Base-by-base conservation (phyloP, 2,888 invertebrate genomes). In the Pachydiplax longipennis region DNA sequence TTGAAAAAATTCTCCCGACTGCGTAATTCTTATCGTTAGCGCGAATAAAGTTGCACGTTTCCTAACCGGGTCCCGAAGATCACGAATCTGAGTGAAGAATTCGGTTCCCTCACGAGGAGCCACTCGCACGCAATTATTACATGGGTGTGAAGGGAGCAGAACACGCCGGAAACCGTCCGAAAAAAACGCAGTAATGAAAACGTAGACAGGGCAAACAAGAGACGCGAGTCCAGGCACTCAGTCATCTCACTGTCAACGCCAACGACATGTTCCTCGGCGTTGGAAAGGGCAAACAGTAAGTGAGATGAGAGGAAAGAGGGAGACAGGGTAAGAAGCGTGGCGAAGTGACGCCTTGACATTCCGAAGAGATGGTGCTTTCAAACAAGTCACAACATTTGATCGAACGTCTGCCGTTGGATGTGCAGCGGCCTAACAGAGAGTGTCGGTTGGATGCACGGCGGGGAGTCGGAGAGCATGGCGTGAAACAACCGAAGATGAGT, bases 171-270 rank as follows among this genome's bases (percentile, higher is more conserved):
- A 83, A 83, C 83, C 83, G 83, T 53, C 53, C 83, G 35, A 83
- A 83, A 87, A 53, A 58, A 61, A 53, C 87, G 65, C 53, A 65
- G 58, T 87, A 87, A 61, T 87, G 87, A 87, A 61, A 87, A 65
- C 87, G 58, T 87, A 87, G 87, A 87, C 87, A 61, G 58, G 53
- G 35, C 83, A 83, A 83, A 83, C 58, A 87, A 87, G 61, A 87
- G 37, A 61, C 61, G 22, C 37, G 37, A 37, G 87, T 58, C 87
- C 35, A 37, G 37, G 87, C 87, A 65, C 87, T 87, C 87, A 37
- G 87, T 87, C 87, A 87, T 87, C 87, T 58, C 53, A 58, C 83
- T 87, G 87, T 87, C 87, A 87, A 61, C 87, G 35, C 83, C 44
- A 58, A 44, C 83, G 87, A 87, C 87, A 87, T 65, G 87, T 87